phyloP scores from a whole-genome alignment of 2,797 vertebrate genomes.

The Botia almorhae region DNA sequence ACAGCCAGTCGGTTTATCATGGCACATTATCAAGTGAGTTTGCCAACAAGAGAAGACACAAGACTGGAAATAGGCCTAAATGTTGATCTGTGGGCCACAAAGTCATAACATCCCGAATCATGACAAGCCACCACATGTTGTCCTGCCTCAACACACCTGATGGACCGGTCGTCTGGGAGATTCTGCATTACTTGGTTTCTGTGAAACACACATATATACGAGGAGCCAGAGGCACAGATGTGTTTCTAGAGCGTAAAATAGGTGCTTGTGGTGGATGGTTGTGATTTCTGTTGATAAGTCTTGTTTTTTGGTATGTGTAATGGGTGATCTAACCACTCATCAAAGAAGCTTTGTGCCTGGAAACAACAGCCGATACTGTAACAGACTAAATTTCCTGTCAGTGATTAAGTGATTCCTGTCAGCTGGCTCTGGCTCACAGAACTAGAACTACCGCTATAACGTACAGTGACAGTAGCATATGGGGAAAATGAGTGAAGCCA shows the following conservation, averaged over 20 bases:
- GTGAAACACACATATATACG: not conserved
- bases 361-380: conserved; percentile 28
- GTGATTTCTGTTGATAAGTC: conserved; percentile 6
- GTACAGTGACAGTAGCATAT: conserved; percentile 4
- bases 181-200: not conserved
- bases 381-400: not conserved
- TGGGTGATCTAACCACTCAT: conserved; percentile 14
- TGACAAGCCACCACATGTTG: conserved; percentile 11
- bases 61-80: not conserved
- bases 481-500: conserved; percentile 8
- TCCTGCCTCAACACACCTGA: not conserved
- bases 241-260: conserved; percentile 36
- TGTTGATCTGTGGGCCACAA: not conserved
- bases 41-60: not conserved
- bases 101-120: conserved; percentile 9
- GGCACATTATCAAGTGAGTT: not conserved
- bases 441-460: not conserved
- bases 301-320: not conserved
- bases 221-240: not conserved
- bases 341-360: conserved; percentile 20
- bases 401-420: not conserved
- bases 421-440: conserved; percentile 2
- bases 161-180: conserved; percentile 3
- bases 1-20: not conserved
- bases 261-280: conserved; percentile 14